Conservation (phyloP, 2,113 vertebrate species). For the Oreochromis aureus region DNA sequence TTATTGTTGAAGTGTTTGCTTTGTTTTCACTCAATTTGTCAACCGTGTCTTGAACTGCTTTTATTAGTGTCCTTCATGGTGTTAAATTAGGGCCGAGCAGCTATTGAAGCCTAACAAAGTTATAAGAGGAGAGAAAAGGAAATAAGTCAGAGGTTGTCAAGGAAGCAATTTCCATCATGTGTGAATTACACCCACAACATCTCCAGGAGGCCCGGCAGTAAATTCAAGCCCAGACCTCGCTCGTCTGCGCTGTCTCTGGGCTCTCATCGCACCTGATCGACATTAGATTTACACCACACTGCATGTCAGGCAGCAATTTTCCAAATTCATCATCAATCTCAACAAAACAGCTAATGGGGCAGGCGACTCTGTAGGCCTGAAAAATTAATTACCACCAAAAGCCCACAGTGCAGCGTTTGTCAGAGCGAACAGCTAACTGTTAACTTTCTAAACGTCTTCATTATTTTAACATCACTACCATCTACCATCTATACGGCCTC, state of each 20-base stretch:
- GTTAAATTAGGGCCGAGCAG: not conserved
- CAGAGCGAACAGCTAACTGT: not conserved
- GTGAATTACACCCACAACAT: conserved; percentile 24
- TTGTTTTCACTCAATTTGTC: not conserved
- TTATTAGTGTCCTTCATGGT: not conserved
- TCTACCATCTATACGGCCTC: not conserved
- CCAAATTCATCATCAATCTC: conserved; percentile 25
- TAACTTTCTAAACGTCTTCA: not conserved
- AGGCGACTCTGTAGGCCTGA: conserved; percentile 3
- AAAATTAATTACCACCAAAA: not conserved
- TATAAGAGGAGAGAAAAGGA: not conserved
- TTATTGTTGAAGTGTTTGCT: not conserved
- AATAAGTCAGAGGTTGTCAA: conserved; percentile 16
- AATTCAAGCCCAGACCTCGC: not conserved
- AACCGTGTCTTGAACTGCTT: not conserved
- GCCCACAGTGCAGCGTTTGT: not conserved
- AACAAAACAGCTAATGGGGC: conserved; percentile 8
- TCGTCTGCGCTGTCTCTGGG: not conserved
- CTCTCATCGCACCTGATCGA: not conserved
- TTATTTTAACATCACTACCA: not conserved
- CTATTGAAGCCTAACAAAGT: not conserved
- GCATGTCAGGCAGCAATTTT: not conserved
- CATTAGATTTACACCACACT: conserved; percentile 8
- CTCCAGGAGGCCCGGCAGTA: conserved; percentile 6
- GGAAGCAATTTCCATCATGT: conserved; percentile 29